Conservation (phyloP, 1,140 invertebrate species). For the Drosophila trapezifrons region DNA sequence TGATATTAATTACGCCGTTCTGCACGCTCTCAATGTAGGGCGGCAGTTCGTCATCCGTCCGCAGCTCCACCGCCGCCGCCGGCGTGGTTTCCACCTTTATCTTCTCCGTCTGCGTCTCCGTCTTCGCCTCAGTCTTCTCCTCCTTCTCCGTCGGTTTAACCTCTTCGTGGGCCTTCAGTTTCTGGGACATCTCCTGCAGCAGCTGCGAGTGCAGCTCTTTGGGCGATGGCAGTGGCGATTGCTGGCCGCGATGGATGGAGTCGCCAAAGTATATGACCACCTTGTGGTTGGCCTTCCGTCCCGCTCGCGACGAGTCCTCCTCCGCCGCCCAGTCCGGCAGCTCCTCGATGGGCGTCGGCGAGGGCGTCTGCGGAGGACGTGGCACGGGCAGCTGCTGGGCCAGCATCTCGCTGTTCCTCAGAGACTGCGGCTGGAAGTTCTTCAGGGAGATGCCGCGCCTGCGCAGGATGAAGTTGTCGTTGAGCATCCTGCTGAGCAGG, state of each 20-base stretch:
- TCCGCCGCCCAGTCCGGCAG: slow-evolving; percentile 60
- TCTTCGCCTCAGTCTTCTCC: neutral
- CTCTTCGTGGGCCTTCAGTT: slow-evolving; percentile 50
- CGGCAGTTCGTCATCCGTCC: slow-evolving; percentile 85
- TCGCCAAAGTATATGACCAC: slow-evolving; percentile 90
- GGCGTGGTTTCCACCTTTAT: slow-evolving; percentile 5
- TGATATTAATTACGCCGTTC: slow-evolving; percentile 87
- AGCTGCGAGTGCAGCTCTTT: slow-evolving; percentile 65
- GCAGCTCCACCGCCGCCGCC: slow-evolving; percentile 6
- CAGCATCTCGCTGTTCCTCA: slow-evolving; percentile 80
- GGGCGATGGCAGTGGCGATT: slow-evolving; percentile 37
- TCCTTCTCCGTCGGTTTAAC: neutral
- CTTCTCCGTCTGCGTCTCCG: neutral
- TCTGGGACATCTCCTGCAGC: slow-evolving; percentile 75
- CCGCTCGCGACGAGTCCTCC: slow-evolving; percentile 25
- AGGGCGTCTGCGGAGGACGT: slow-evolving; percentile 68
- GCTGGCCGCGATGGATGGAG: slow-evolving; percentile 84
- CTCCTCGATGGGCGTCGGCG: slow-evolving; percentile 75
- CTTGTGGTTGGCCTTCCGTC: slow-evolving; percentile 85
- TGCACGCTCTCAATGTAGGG: slow-evolving; percentile 84
- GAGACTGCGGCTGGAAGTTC: slow-evolving; percentile 78
- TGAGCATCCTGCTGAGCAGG: slow-evolving; percentile 74
- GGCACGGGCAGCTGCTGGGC: slow-evolving; percentile 49
- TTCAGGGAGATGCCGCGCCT: slow-evolving; percentile 76
- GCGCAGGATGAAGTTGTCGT: slow-evolving; percentile 84